phyloP scores from a whole-genome alignment of 2,797 vertebrate species.

The Bovichtus diacanthus region DNA sequence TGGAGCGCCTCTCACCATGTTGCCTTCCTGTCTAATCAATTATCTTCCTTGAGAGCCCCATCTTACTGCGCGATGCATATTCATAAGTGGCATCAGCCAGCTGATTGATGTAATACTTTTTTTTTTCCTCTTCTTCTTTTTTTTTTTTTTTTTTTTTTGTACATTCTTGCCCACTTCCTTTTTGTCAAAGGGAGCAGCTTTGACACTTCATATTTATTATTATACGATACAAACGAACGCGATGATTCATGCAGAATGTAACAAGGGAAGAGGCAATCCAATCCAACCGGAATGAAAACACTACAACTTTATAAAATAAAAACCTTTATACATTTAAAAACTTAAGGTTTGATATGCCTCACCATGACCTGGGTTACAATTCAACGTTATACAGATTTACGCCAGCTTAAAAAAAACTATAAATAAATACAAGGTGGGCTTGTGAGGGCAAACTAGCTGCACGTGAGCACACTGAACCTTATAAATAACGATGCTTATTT shows the following conservation, averaged over 20 bases:
- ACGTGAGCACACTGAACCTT: constrained; percentile 22
- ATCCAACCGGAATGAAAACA: too few species aligned
- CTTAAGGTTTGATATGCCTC: background rate
- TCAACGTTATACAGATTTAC: background rate
- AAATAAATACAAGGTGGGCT: constrained; percentile 3
- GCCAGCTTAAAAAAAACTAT: background rate
- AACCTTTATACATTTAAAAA: too few species aligned
- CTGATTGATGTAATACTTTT: constrained; percentile 88
- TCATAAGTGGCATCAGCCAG: constrained; percentile 86
- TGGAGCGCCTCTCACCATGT: constrained; percentile 67
- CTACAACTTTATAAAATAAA: too few species aligned
- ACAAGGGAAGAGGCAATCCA: background rate
- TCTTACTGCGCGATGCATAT: constrained; percentile 88
- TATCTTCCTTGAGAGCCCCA: constrained; percentile 83
- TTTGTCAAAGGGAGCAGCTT: constrained; percentile 42
- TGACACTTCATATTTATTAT: constrained; percentile 35
- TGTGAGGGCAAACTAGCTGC: constrained; percentile 9
- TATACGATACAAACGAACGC: background rate
- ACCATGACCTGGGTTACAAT: background rate
- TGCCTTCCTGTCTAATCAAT: constrained; percentile 90
- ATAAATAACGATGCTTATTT: constrained; percentile 66
- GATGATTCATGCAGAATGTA: background rate
- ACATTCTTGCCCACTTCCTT: constrained; percentile 52
- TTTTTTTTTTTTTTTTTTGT: background rate
- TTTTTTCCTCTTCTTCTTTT: constrained; percentile 64